Percentiles rank a stretch among this genome's conserved stretches.
Conservation (phyloP, 2,888 invertebrate species). For the Hesperia comma region DNA sequence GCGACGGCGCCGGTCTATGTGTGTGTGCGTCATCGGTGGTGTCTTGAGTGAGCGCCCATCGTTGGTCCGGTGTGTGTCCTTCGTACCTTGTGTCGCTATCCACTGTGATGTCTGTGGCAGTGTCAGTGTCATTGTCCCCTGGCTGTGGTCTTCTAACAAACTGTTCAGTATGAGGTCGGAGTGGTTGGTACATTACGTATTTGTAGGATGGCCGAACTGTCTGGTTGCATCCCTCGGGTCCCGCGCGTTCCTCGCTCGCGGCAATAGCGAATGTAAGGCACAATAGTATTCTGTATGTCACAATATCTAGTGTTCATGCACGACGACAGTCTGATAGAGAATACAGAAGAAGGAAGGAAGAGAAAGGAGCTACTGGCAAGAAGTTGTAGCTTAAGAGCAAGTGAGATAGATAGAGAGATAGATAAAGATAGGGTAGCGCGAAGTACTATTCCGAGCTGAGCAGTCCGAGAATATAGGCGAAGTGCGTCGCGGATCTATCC, state of each 20-base stretch:
- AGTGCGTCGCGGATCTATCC: slow-evolving; percentile 71
- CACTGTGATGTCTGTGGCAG: slow-evolving; percentile 75
- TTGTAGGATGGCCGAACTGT: slow-evolving; percentile 64
- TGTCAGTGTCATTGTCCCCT: slow-evolving; percentile 74
- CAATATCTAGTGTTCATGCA: slow-evolving; percentile 84
- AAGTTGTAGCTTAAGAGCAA: slow-evolving; percentile 78
- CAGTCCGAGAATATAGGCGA: slow-evolving; percentile 74
- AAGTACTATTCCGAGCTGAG: slow-evolving; percentile 78
- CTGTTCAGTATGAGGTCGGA: slow-evolving; percentile 62
- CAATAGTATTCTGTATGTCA: slow-evolving; percentile 78
- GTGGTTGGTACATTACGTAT: slow-evolving; percentile 60
- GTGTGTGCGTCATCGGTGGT: slow-evolving; percentile 74
- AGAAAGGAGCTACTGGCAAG: slow-evolving; percentile 80
- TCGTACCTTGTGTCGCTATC: slow-evolving; percentile 71
- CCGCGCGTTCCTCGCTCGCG: slow-evolving; percentile 66
- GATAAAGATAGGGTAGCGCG: slow-evolving; percentile 77
- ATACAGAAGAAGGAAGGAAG: slow-evolving; percentile 80
- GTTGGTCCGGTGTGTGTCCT: slow-evolving; percentile 55
- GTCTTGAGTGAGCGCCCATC: slow-evolving; percentile 53
- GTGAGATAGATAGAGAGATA: slow-evolving; percentile 80
- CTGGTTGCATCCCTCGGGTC: slow-evolving; percentile 71
- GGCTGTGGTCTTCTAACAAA: slow-evolving; percentile 65
- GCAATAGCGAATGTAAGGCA: slow-evolving; percentile 78
- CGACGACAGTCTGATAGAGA: slow-evolving; percentile 80
- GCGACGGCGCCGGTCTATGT: slow-evolving; percentile 80